Evolutionary conservation across 1,140 invertebrate species (phyloP).

Genomic region (Acromyrmex heyeri): DNA sequence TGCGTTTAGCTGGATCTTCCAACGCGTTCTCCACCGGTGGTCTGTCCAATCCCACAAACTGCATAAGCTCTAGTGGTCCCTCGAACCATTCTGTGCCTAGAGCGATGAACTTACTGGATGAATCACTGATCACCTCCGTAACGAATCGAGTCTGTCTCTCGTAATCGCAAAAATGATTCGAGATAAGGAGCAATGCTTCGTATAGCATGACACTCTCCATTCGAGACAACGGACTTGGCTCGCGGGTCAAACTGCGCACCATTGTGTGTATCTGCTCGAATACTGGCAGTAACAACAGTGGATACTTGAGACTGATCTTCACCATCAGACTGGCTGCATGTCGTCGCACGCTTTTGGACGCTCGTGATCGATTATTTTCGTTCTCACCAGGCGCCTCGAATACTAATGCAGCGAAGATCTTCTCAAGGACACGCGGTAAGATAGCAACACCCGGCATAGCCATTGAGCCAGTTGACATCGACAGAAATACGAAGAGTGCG

Average conservation of each 20-base stretch:
- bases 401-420: conserved; percentile 94
- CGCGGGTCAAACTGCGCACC: conserved; percentile 80
- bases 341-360: conserved; percentile 94
- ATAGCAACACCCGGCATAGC: conserved; percentile 91
- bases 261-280: conserved; percentile 94
- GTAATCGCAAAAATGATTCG: conserved; percentile 96
- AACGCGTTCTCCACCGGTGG: conserved; percentile 89
- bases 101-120: conserved; percentile 88
- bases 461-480: conserved; percentile 93
- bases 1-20: conserved; percentile 88
- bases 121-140: conserved; percentile 91
- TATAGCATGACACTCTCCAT: conserved; percentile 94
- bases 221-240: conserved; percentile 90
- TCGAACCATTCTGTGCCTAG: conserved; percentile 88
- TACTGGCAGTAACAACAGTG: conserved; percentile 93
- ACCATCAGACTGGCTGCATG: conserved; percentile 96
- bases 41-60: conserved; percentile 92
- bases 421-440: conserved; percentile 93
- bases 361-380: conserved; percentile 88
- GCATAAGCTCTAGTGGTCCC: conserved; percentile 90
- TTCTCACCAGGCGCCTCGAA: conserved; percentile 89
- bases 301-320: conserved; percentile 95
- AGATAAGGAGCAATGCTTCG: conserved; percentile 93
- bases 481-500: conserved; percentile 95
- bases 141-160: conserved; percentile 94